phyloP scores from a whole-genome alignment of 2,113 vertebrate species.

The Daphoenositta chrysoptera region DNA sequence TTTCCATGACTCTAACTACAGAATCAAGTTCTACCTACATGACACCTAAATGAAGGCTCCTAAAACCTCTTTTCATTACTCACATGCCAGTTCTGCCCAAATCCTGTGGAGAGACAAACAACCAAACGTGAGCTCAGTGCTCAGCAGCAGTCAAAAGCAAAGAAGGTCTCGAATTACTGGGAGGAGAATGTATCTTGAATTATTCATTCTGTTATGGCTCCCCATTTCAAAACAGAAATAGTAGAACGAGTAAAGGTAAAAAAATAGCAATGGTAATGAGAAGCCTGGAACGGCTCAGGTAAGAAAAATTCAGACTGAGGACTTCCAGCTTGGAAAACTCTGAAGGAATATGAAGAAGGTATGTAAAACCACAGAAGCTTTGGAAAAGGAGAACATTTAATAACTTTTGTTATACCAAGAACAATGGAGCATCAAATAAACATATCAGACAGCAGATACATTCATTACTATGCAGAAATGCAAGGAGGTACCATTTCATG shows the following conservation, averaged over 20 bases:
- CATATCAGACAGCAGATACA: background rate
- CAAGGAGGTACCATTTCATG: background rate
- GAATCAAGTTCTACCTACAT: background rate
- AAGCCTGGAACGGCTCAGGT: background rate
- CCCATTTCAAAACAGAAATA: slow-evolving; percentile 18
- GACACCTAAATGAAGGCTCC: background rate
- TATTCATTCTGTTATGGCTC: slow-evolving; percentile 19
- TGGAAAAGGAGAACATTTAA: background rate
- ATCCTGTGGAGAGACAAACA: background rate
- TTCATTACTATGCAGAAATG: background rate
- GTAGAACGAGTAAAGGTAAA: background rate
- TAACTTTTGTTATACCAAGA: background rate
- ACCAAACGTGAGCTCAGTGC: background rate
- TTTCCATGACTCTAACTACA: background rate
- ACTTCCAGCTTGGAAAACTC: background rate
- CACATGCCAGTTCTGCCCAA: background rate
- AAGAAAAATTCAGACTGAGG: background rate
- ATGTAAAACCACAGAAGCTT: background rate
- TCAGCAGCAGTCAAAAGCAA: background rate
- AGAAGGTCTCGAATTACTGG: background rate
- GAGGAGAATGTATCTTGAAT: background rate
- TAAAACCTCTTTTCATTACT: background rate
- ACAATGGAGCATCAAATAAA: background rate
- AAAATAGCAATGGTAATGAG: background rate
- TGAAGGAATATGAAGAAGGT: background rate